Base-by-base conservation (phyloP, 2,797 vertebrate genomes). In the Syngnathus acus region DNA sequence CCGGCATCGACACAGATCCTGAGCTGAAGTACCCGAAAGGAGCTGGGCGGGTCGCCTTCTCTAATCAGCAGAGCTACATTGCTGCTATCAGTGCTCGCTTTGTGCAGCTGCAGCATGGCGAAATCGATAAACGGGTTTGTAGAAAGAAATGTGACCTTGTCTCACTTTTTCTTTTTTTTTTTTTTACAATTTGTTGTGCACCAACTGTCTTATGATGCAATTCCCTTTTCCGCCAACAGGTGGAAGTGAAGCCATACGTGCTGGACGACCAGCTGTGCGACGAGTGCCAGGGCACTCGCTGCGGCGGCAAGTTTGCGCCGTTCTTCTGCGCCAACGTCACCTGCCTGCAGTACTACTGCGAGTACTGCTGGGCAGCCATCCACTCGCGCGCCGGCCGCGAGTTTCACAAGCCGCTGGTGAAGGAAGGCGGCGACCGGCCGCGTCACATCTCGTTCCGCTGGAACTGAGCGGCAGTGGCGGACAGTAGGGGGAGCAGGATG, bases 161-260 rank as follows among this genome's bases (percentile, higher is more conserved):
- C 40, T 45, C 6, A 16, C 42, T 16, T 45, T 32, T 60, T 58
- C 43, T 43, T 9, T 32, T 32, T 32, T 32, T 16, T 45, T 45
- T 42, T 58, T 61, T 43, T 9, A 23, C n/a, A 23, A 21, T 43
- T 43, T 62, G 7, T 32, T 62, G 5, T 26, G 11, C 13, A 45
- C 21, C 23, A 8, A 14, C 40, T 45, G 38, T 62, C 40, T 57
- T 57, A 37, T 13, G 14, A 43, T 43, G 39, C 32, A 10, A 1
- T 45, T 42, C 64, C 21, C 59, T 0, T 9, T 1, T 63, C 19
- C 53, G 38, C 6, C 64, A 69, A 19, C 91, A 99, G 97, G 97
- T 99, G 95, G 97, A 99, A 95, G 96, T 98, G 92, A 99, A 99
- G 96, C 96, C 97, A 97, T 99, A 99, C 85, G 97, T 99, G 89